Conservation (phyloP, 2,113 vertebrate species). For the Eupsittula cactorum region DNA sequence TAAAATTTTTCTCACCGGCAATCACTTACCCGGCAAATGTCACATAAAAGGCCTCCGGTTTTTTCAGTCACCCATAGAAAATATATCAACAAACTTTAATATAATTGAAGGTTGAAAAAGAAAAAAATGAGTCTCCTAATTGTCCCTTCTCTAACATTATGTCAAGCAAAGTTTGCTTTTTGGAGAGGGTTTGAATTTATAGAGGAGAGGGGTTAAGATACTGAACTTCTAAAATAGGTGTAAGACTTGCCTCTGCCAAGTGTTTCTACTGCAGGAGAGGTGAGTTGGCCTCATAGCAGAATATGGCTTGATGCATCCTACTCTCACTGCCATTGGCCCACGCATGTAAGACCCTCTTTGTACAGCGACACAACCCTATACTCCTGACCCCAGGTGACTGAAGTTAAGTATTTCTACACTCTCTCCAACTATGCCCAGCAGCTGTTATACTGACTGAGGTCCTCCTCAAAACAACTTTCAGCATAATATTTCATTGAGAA, state of each 20-base stretch:
- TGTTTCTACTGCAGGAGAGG: not conserved
- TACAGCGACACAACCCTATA: not conserved
- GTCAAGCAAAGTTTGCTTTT: not conserved
- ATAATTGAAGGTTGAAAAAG: not conserved
- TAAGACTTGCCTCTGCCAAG: not conserved
- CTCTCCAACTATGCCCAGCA: not conserved
- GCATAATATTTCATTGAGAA: not conserved
- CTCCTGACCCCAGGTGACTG: not conserved
- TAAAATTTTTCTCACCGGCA: not conserved
- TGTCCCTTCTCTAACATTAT: not conserved
- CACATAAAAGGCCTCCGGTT: not conserved
- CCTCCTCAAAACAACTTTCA: not conserved
- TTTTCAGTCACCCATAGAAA: not conserved
- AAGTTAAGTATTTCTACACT: not conserved
- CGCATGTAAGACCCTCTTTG: not conserved
- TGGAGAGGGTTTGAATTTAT: not conserved
- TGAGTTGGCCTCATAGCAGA: not conserved
- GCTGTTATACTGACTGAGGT: not conserved
- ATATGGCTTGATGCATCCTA: not conserved
- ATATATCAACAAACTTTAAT: not conserved
- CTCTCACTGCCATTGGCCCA: not conserved
- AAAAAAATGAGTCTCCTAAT: not conserved
- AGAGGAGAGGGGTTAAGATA: not conserved
- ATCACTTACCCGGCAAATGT: not conserved
- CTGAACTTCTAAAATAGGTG: not conserved